Percentiles rank a stretch among this genome's conserved stretches.
Evolutionary conservation across 2,888 invertebrate genomes (phyloP).

Genomic region (Drosophila birchii): DNA sequence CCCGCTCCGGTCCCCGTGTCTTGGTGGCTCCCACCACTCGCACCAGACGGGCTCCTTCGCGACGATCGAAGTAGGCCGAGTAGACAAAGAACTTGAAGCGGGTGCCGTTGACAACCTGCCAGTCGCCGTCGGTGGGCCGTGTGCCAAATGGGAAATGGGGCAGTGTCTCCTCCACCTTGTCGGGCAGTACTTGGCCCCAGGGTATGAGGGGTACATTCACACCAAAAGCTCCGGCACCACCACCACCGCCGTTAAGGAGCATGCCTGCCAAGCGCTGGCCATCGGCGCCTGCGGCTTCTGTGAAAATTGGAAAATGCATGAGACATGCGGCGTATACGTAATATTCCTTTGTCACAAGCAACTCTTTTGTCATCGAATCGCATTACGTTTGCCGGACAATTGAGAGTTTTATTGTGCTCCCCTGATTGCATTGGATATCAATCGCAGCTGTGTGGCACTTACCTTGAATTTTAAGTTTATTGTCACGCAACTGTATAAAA

Average conservation of each 20-base stretch:
- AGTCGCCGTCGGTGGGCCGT: constrained; percentile 90
- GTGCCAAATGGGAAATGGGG: constrained; percentile 88
- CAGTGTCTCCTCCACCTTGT: constrained; percentile 85
- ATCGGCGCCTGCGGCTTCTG: constrained; percentile 81
- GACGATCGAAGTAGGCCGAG: constrained; percentile 94
- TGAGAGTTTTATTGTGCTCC: constrained; percentile 49
- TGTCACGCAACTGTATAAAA: constrained; percentile 84
- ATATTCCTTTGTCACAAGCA: constrained; percentile 33
- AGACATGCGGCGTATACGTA: constrained; percentile 56
- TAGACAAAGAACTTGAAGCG: constrained; percentile 95
- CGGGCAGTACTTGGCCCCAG: constrained; percentile 84
- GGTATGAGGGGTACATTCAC: constrained; percentile 82
- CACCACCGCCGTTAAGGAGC: constrained; percentile 67
- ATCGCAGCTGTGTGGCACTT: constrained; percentile 59
- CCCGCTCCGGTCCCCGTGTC: constrained; percentile 92
- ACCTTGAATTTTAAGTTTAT: constrained; percentile 85
- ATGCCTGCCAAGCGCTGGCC: constrained; percentile 79
- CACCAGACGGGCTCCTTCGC: constrained; percentile 88
- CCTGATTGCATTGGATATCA: constrained; percentile 36
- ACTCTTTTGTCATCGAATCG: constrained; percentile 50
- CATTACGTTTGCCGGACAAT: constrained; percentile 34
- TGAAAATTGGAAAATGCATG: constrained; percentile 51
- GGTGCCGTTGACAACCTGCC: constrained; percentile 87
- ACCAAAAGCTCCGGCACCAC: constrained; percentile 52
- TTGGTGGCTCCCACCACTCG: constrained; percentile 95